phyloP scores from a whole-genome alignment of 2,797 vertebrate genomes.

The Pterois miles region DNA sequence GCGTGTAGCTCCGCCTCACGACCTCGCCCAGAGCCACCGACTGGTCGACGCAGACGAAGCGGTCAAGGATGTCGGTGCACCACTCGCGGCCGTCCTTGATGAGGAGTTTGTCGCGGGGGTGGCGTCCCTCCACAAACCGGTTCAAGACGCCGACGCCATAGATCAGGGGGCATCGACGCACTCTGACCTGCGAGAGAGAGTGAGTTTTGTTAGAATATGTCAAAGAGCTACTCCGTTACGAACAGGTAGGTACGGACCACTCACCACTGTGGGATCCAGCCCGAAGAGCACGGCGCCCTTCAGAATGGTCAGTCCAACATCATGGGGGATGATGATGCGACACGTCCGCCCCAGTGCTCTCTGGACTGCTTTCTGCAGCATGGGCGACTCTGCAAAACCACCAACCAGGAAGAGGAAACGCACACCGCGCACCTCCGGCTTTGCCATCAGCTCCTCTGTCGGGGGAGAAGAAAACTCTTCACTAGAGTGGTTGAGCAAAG shows the following conservation, averaged over 20 bases:
- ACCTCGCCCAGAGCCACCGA: constrained; percentile 95
- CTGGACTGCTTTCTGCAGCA: constrained; percentile 92
- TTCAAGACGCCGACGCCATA: constrained; percentile 96
- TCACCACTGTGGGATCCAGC: constrained; percentile 92
- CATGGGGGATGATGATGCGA: constrained; percentile 94
- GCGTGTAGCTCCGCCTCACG: constrained; percentile 94
- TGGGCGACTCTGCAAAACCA: constrained; percentile 93
- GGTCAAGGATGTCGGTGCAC: constrained; percentile 97
- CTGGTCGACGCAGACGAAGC: constrained; percentile 93
- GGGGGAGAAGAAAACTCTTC: too few relatives aligned
- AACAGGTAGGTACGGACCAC: background rate
- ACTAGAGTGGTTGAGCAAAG: too few relatives aligned
- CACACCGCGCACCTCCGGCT: constrained; percentile 88
- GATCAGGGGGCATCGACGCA: constrained; percentile 92
- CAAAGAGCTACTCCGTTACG: fast-evolving
- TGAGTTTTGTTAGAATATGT: background rate
- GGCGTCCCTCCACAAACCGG: constrained; percentile 91
- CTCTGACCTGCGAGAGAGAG: constrained; percentile 76
- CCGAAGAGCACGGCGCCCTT: constrained; percentile 96
- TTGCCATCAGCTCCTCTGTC: constrained; percentile 87
- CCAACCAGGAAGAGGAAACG: constrained; percentile 96
- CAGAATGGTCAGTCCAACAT: constrained; percentile 95
- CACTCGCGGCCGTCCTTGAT: constrained; percentile 93
- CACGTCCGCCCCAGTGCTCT: constrained; percentile 84
- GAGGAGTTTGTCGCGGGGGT: constrained; percentile 92